A percentile compares a stretch with the other conserved stretches of the same genome.
phyloP scores from a whole-genome alignment of 2,888 invertebrate species.

The Thera britannica region DNA sequence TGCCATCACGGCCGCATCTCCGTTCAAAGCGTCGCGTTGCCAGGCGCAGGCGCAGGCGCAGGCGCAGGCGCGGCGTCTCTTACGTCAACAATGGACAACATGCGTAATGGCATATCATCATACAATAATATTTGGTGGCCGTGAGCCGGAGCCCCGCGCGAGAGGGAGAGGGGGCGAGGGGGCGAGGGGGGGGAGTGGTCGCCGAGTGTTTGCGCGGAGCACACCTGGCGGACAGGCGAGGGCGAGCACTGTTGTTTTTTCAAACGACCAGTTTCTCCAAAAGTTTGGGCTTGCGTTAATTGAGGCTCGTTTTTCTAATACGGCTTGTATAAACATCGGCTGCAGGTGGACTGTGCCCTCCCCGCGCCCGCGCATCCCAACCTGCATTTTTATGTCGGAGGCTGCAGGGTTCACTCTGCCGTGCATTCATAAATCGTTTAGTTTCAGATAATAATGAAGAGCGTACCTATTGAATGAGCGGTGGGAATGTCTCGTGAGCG shows the following conservation, averaged over 20 bases:
- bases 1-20: too few relatives aligned
- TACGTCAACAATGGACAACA: constrained; percentile 53
- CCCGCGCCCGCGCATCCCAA: background rate
- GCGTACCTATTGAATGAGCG: constrained; percentile 8
- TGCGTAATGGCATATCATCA: constrained; percentile 70
- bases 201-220: constrained; percentile 50
- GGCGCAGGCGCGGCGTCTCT: constrained; percentile 42
- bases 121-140: constrained; percentile 69
- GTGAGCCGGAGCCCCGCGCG: constrained; percentile 6
- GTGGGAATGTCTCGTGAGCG: constrained; percentile 11
- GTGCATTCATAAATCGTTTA: background rate
- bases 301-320: constrained; percentile 64
- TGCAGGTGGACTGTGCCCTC: constrained; percentile 13
- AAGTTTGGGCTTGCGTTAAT: constrained; percentile 65
- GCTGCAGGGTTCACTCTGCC: constrained; percentile 2
- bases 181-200: constrained; percentile 49
- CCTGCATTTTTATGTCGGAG: background rate
- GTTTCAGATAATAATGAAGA: constrained; percentile 1
- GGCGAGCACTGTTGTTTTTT: constrained; percentile 58
- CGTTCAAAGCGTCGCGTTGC: too few relatives aligned
- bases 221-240: constrained; percentile 42
- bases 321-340: constrained; percentile 57
- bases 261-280: constrained; percentile 61
- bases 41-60: constrained; percentile 40
- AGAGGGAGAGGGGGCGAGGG: background rate